Base-by-base conservation (phyloP, 2,113 vertebrate genomes). In the Spea bombifrons region DNA sequence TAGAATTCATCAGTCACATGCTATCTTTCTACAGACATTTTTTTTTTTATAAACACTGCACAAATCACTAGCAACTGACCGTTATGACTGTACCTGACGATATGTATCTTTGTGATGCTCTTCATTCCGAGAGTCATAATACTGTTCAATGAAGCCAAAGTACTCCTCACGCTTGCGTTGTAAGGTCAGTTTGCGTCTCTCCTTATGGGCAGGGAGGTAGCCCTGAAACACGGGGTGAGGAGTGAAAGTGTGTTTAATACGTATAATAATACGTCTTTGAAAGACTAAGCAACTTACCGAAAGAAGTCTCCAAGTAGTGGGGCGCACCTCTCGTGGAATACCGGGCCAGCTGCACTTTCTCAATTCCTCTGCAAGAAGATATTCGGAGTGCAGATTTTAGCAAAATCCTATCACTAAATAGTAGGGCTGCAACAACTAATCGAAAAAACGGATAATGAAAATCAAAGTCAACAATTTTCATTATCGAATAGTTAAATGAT, bases 301-400 rank as follows among this genome's bases (percentile, higher is more conserved):
- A 73, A 99, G 90, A 55, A 99, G 96, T 80, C 97, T 95, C 97
- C 97, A 99, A 0, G 97, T 99, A 86, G 98, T 89, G 0, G 97
- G 96, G 4, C 97, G 94, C 30, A 99, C 95, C 80, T 98, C 96
- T 75, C 94, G 90, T 47, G 97, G 97, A 80, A 98, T 96, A 0
- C 97, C 97, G 2, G 97, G 97, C 97, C 97, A 99, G 90, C 97
- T 99, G 90, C 93, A 96, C 76, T 96, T 98, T 83, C 96, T 94
- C 80, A 99, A 90, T 83, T 98, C 97, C 87, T 99, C 97, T 99
- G 91, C 73, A 90, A 90, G 89, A 52, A 87, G 82, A 90, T 52
- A 86, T 71, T 61, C 12, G 15, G 30, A 30, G 13, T n/a, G 59
- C 17, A 6, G 16, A 6, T 2, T 4, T 5, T n/a, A 63, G 5